Percentiles rank a stretch among this genome's conserved stretches.
These are phyloP conservation scores for Struthidea cinerea DNA, from an alignment of 2,113 vertebrate species.

Conservation along the genomic window DNA sequence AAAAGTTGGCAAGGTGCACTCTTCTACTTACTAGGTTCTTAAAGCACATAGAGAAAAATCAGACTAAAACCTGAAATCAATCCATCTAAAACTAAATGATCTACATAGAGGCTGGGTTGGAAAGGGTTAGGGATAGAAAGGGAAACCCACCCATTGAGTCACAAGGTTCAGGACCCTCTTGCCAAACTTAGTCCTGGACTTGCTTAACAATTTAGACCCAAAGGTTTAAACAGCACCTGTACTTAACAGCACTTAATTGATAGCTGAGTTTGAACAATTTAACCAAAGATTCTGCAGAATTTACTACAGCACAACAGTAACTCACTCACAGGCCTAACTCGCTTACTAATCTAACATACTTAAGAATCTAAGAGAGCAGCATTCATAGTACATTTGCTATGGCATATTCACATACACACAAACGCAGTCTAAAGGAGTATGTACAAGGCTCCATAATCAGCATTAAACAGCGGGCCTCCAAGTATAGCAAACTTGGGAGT, in stretches of 20 bases:
- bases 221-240: neutral
- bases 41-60: neutral
- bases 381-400: neutral
- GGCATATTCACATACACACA: neutral
- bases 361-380: neutral
- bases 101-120: neutral
- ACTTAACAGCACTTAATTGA: neutral
- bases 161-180: neutral
- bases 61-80: neutral
- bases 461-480: accelerated
- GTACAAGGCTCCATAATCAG: neutral
- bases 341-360: neutral
- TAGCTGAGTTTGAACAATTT: neutral
- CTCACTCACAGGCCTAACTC: neutral
- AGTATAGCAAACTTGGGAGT: neutral
- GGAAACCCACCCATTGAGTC: neutral
- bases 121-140: neutral
- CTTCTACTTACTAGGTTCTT: neutral
- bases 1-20: neutral
- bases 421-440: neutral
- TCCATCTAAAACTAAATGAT: neutral
- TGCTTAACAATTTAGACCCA: neutral
- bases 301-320: neutral
- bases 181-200: neutral
- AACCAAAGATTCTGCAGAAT: neutral